Conservation (phyloP, 2,113 vertebrate species). For the Callopanchax toddi region DNA sequence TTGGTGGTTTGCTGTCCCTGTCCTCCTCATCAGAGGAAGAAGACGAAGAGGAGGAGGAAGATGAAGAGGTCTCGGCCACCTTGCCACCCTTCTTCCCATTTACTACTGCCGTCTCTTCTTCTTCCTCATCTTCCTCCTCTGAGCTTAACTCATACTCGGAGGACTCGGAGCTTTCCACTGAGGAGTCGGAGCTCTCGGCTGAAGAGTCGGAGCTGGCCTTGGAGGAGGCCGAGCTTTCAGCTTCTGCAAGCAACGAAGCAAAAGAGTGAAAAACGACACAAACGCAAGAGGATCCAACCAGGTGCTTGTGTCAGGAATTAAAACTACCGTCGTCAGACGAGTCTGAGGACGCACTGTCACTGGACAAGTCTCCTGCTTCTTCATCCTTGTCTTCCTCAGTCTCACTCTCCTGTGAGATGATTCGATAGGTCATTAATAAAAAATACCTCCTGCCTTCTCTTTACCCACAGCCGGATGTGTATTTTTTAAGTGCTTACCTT, state of each 20-base stretch:
- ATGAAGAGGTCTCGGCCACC: slow-evolving; percentile 46
- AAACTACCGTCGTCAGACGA: slow-evolving; percentile 89
- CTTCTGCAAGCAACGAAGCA: slow-evolving; percentile 65
- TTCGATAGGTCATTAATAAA: neutral
- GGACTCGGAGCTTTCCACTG: slow-evolving; percentile 84
- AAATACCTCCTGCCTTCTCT: neutral
- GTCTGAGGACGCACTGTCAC: slow-evolving; percentile 85
- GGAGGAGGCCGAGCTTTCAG: slow-evolving; percentile 80
- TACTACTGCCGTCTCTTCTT: slow-evolving; percentile 53
- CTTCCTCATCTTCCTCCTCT: slow-evolving; percentile 77
- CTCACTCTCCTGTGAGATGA: slow-evolving; percentile 56
- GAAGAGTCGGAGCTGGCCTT: slow-evolving; percentile 84
- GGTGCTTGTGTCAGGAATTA: neutral
- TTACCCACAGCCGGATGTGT: neutral
- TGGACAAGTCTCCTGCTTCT: slow-evolving; percentile 78
- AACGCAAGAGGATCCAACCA: neutral
- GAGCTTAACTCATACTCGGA: slow-evolving; percentile 91
- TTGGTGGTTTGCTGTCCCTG: slow-evolving; percentile 41
- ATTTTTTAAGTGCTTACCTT: slow-evolving; percentile 74
- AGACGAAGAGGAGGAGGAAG: slow-evolving; percentile 67
- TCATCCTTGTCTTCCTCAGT: slow-evolving; percentile 68
- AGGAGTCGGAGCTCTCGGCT: slow-evolving; percentile 82
- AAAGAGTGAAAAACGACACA: neutral
- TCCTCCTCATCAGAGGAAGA: slow-evolving; percentile 71
- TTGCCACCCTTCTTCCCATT: slow-evolving; percentile 50